Conservation (phyloP, 2,113 vertebrate genomes). For the Chaetura pelagica region DNA sequence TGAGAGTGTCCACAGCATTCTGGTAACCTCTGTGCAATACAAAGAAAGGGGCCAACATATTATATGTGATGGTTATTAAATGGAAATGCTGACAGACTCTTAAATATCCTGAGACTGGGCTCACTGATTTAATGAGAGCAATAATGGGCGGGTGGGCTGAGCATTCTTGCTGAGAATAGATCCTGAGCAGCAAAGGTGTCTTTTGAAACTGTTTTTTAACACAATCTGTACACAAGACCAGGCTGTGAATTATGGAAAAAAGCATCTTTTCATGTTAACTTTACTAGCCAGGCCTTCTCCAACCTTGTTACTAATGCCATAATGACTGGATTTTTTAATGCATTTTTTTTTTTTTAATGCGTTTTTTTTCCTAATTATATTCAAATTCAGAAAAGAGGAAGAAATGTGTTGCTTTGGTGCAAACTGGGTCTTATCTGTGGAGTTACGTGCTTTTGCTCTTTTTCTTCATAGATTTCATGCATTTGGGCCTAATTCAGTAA, state of each 20-base stretch:
- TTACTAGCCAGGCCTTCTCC: not conserved
- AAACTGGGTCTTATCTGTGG: not conserved
- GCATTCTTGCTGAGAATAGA: not conserved
- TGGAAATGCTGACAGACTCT: conserved; percentile 13
- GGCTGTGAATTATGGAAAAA: not conserved
- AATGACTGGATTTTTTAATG: not conserved
- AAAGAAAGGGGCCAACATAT: not conserved
- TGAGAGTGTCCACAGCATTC: not conserved
- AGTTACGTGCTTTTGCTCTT: not conserved
- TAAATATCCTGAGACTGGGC: not conserved
- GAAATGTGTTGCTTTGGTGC: not conserved
- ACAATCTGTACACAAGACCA: not conserved
- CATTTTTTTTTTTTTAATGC: not conserved
- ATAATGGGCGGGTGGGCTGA: conserved; percentile 33
- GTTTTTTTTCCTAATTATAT: not conserved
- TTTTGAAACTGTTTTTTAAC: not conserved
- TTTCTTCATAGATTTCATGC: not conserved
- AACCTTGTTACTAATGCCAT: not conserved
- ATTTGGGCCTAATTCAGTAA: not conserved
- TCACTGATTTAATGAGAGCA: conserved; percentile 23
- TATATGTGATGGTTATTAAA: not conserved
- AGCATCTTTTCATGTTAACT: not conserved
- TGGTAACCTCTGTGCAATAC: not conserved
- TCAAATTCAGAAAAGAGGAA: not conserved
- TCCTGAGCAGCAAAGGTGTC: not conserved